These are phyloP conservation scores for Microplitis deprimator DNA, from an alignment of 2,888 invertebrate genomes.

Conservation along the genomic window DNA sequence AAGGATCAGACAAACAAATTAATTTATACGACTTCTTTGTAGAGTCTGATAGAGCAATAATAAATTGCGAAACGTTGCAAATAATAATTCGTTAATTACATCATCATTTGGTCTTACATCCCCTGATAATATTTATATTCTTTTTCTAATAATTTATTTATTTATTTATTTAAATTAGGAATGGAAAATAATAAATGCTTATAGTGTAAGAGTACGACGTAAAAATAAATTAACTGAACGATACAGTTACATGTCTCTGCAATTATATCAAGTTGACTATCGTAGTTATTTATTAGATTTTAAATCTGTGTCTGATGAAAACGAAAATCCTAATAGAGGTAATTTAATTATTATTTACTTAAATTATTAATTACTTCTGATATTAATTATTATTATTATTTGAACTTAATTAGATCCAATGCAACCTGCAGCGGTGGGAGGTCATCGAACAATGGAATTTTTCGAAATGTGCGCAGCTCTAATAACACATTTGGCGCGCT, in stretches of 20 bases:
- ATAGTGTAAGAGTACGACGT: conserved; percentile 95
- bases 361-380: background rate
- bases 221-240: conserved; percentile 86
- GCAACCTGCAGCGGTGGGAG: conserved; percentile 62
- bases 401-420: conserved; percentile 58
- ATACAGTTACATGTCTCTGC: conserved; percentile 97
- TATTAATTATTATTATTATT: background rate
- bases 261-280: conserved; percentile 98
- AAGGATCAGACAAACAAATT: too few species aligned
- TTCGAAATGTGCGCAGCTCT: conserved; percentile 99
- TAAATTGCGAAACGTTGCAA: too few species aligned
- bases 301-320: conserved; percentile 90
- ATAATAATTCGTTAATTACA: too few species aligned
- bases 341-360: conserved; percentile 41
- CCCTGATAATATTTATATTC: background rate
- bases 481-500: conserved; percentile 97
- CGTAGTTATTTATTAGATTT: conserved; percentile 98
- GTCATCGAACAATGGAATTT: conserved; percentile 99
- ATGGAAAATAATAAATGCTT: conserved; percentile 99
- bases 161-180: conserved; percentile 74
- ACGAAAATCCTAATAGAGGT: conserved; percentile 71
- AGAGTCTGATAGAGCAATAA: too few species aligned
- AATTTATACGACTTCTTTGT: too few species aligned
- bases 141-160: conserved; percentile 2
- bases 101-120: background rate